A percentile compares a stretch with the other conserved stretches of the same genome.
phyloP scores from a whole-genome alignment of 2,113 vertebrate species.

The Aptenodytes patagonicus region DNA sequence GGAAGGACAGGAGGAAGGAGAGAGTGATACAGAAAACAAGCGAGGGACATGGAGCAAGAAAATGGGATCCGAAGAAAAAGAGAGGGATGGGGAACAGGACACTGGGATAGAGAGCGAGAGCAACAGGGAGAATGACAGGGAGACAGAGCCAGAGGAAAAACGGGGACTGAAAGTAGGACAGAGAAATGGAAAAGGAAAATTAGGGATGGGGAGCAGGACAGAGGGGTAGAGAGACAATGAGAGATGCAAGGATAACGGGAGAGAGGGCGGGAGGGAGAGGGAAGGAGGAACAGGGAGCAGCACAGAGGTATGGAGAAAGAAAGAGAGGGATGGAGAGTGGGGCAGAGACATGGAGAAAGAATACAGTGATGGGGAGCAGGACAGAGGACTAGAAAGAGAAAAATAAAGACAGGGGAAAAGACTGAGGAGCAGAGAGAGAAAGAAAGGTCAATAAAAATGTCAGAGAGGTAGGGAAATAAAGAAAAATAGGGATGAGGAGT shows the following conservation, averaged over 20 bases:
- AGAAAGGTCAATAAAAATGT: too few relatives aligned
- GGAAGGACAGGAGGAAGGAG: not conserved
- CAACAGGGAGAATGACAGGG: not conserved
- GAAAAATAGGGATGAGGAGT: too few relatives aligned
- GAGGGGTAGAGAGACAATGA: not conserved
- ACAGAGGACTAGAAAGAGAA: too few relatives aligned
- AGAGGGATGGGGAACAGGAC: not conserved
- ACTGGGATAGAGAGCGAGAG: not conserved
- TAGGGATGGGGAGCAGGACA: not conserved
- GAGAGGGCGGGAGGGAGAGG: too few relatives aligned
- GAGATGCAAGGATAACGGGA: not conserved
- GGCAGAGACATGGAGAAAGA: not conserved
- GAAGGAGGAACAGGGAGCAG: not conserved
- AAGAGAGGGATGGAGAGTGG: not conserved
- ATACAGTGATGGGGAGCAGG: too few relatives aligned
- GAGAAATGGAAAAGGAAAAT: not conserved
- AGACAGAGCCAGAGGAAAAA: not conserved
- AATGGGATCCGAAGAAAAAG: not conserved
- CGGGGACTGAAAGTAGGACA: not conserved
- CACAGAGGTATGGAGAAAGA: not conserved
- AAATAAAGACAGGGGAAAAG: too few relatives aligned
- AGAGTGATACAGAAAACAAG: not conserved
- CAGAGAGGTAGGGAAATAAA: too few relatives aligned
- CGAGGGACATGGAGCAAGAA: not conserved
- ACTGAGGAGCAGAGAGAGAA: too few relatives aligned